A percentile compares a stretch with the other conserved stretches of the same genome.
phyloP scores from a whole-genome alignment of 2,797 vertebrate genomes.

The Epinephelus coioides region DNA sequence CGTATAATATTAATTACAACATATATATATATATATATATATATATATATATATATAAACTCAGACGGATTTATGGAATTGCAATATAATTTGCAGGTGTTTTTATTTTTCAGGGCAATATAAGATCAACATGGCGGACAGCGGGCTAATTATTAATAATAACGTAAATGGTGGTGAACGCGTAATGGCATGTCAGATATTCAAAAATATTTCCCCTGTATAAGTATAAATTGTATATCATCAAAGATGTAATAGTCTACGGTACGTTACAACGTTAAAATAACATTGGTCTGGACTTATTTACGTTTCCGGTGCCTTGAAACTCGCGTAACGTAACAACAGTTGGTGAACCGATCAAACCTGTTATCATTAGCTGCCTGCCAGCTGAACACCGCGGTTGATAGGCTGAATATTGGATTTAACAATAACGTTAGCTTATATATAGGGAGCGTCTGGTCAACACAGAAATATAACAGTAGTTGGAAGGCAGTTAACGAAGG shows the following conservation, averaged over 20 bases:
- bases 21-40: not conserved
- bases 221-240: not conserved
- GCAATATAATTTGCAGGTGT: not conserved
- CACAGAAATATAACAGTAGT: too few species aligned
- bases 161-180: not conserved
- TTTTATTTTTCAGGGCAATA: not conserved
- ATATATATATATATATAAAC: too few species aligned
- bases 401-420: not conserved
- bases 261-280: not conserved
- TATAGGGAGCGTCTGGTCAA: fast-evolving
- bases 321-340: not conserved
- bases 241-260: too few species aligned
- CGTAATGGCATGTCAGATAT: not conserved
- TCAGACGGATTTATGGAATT: not conserved
- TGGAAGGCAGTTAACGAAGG: not conserved
- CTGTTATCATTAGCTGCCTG: not conserved
- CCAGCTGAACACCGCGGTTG: not conserved
- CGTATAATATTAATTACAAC: not conserved
- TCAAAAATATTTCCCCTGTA: not conserved
- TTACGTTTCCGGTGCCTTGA: constrained; percentile 16
- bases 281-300: too few species aligned
- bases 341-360: constrained; percentile 1
- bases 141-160: not conserved
- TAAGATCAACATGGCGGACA: not conserved
- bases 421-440: not conserved